Evolutionary conservation across 2,888 invertebrate genomes (phyloP).

Genomic region (Tiphia femorata): DNA sequence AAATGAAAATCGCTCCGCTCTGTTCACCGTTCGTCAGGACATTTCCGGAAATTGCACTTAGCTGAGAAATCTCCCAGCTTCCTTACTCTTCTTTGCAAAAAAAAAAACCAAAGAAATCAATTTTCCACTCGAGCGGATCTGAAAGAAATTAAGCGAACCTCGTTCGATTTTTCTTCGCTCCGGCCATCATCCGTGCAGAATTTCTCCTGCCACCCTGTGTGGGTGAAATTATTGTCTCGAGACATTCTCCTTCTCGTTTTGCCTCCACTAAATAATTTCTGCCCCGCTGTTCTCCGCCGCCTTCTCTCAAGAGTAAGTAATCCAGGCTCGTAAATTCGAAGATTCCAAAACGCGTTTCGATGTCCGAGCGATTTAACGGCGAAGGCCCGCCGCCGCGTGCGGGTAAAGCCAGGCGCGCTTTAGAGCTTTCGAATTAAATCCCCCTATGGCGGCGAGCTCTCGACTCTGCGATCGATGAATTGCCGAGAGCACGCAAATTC

Average conservation of each 20-base stretch:
- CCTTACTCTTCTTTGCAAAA: too few species aligned
- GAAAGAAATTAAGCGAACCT: neutral
- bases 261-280: constrained; percentile 21
- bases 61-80: too few species aligned
- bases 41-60: too few species aligned
- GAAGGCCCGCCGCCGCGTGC: constrained; percentile 10
- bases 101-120: neutral
- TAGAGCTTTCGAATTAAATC: constrained; percentile 32
- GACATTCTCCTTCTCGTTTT: too few species aligned
- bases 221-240: constrained; percentile 10
- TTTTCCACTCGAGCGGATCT: neutral
- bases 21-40: too few species aligned
- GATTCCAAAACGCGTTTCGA: constrained; percentile 32
- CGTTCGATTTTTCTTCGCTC: constrained; percentile 9
- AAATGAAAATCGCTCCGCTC: too few species aligned
- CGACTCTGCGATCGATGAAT: too few species aligned
- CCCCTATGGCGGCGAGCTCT: constrained; percentile 1
- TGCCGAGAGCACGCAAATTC: too few species aligned
- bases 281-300: neutral
- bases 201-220: too few species aligned
- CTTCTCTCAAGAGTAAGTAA: constrained; percentile 16
- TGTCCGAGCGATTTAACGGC: constrained; percentile 26
- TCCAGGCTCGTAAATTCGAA: constrained; percentile 30
- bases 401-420: constrained; percentile 31
- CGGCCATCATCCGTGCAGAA: too few species aligned